Conservation (phyloP, 1,140 invertebrate genomes). For the Cotesia typhae region DNA sequence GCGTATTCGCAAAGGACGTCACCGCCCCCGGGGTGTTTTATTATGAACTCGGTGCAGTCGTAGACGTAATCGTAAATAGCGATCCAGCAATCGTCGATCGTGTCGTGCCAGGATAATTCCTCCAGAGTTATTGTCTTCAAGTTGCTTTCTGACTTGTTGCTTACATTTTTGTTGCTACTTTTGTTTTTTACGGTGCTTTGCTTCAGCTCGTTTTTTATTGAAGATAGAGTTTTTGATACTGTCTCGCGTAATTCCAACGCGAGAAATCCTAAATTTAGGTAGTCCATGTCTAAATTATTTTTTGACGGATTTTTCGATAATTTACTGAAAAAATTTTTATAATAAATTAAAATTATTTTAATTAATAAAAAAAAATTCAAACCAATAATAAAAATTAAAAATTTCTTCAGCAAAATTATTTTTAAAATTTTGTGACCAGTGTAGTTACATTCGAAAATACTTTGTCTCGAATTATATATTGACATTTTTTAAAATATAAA, state of each 20-base stretch:
- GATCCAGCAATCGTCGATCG: conserved; percentile 73
- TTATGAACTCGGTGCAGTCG: conserved; percentile 77
- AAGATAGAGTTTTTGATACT: conserved; percentile 19
- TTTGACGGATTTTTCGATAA: background rate
- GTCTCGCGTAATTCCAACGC: conserved; percentile 33
- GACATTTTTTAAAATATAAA: no score
- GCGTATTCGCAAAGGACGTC: conserved; percentile 88
- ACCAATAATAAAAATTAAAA: background rate
- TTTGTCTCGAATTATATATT: no score
- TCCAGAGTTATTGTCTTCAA: conserved; percentile 65
- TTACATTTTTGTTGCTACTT: background rate
- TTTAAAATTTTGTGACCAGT: no score
- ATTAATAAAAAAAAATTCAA: background rate
- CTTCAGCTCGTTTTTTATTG: conserved; percentile 6
- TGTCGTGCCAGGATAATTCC: conserved; percentile 75
- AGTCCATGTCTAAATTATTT: conserved; percentile 38
- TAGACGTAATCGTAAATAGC: conserved; percentile 80
- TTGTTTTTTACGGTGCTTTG: background rate
- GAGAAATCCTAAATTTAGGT: conserved; percentile 35
- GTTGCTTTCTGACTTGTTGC: background rate
- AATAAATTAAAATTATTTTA: background rate
- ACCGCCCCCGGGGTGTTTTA: conserved; percentile 84
- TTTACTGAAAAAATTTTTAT: conserved; percentile 6
- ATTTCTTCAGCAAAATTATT: no score
- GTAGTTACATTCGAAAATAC: no score